Evolutionary conservation across 1,140 invertebrate species (phyloP).

Genomic region (Drosophila grimshawi): DNA sequence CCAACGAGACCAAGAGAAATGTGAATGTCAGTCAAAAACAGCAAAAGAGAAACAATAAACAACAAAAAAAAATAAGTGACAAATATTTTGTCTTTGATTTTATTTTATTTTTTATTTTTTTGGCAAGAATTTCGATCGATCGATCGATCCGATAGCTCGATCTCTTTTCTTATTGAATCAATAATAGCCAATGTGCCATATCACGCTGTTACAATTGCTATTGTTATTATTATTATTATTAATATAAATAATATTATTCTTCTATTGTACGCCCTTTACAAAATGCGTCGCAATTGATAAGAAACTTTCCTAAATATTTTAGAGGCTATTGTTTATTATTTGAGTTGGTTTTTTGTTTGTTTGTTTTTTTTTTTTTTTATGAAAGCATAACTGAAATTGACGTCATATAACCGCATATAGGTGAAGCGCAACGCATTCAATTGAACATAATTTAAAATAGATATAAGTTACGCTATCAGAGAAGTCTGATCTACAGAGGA

Average conservation of each 20-base stretch:
- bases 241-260: slow-evolving; percentile 24
- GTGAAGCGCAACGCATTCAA: slow-evolving; percentile 73
- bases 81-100: slow-evolving; percentile 20
- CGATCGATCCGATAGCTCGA: slow-evolving; percentile 27
- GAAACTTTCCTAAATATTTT: slow-evolving; percentile 44
- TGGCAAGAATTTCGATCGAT: slow-evolving; percentile 49
- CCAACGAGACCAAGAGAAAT: slow-evolving; percentile 26
- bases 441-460: slow-evolving; percentile 81
- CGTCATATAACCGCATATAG: slow-evolving; percentile 64
- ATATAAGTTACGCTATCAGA: slow-evolving; percentile 69
- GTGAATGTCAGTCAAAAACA: slow-evolving; percentile 47
- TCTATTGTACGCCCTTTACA: slow-evolving; percentile 34
- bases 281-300: slow-evolving; percentile 40
- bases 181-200: slow-evolving; percentile 43
- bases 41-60: slow-evolving; percentile 17
- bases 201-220: slow-evolving; percentile 27
- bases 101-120: slow-evolving; percentile 27
- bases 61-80: slow-evolving; percentile 22
- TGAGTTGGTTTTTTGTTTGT: slow-evolving; percentile 3
- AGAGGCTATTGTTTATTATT: slow-evolving; percentile 29
- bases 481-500: slow-evolving; percentile 53
- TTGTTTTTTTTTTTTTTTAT: slow-evolving; percentile 16
- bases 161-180: slow-evolving; percentile 39
- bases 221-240: slow-evolving; percentile 34
- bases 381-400: slow-evolving; percentile 55